phyloP scores from a whole-genome alignment of 2,113 vertebrate species.

The Salvator merianae region DNA sequence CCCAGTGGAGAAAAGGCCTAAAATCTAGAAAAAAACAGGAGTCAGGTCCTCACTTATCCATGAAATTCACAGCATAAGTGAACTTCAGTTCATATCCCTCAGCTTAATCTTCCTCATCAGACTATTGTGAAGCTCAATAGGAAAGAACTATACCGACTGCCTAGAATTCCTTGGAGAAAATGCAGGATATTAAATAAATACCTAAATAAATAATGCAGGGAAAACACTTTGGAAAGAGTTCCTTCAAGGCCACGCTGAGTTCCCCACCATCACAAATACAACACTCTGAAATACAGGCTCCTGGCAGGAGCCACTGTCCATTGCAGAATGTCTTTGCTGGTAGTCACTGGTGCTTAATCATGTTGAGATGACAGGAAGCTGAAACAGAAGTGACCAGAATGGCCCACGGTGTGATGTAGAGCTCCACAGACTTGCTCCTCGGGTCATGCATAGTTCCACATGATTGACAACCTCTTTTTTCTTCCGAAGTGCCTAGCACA shows the following conservation, averaged over 20 bases:
- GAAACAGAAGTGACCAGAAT: not conserved
- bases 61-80: too few species aligned
- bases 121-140: too few species aligned
- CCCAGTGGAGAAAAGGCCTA: too few species aligned
- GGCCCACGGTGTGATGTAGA: not conserved
- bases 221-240: not conserved
- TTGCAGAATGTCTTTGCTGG: not conserved
- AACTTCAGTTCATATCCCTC: too few species aligned
- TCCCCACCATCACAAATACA: not conserved
- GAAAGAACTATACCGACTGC: too few species aligned
- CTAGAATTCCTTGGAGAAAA: too few species aligned
- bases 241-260: too few species aligned
- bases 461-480: not conserved
- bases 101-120: too few species aligned
- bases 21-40: too few species aligned
- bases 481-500: not conserved
- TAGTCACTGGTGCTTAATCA: not conserved
- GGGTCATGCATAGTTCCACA: not conserved
- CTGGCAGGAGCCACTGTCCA: not conserved
- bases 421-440: not conserved
- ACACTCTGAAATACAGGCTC: not conserved
- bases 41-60: too few species aligned
- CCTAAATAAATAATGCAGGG: not conserved
- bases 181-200: not conserved
- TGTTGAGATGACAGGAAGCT: conserved; percentile 4